phyloP scores from a whole-genome alignment of 2,888 invertebrate genomes.

The Campoletis raptor region DNA sequence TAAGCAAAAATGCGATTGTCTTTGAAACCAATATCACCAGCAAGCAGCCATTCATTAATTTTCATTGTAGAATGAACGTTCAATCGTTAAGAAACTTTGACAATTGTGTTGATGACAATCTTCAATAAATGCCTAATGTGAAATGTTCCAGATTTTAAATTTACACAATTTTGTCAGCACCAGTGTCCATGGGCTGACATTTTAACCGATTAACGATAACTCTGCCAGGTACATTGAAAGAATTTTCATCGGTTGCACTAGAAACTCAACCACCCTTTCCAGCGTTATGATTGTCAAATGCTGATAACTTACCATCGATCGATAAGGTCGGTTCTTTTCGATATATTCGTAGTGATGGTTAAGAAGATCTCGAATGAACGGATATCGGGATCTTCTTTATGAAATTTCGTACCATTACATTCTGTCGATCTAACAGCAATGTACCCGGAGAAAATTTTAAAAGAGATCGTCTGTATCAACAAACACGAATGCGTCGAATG shows the following conservation, averaged over 20 bases:
- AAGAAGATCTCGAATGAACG: neutral
- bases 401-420: neutral
- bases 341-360: neutral
- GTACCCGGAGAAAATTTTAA: neutral
- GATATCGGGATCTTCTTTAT: neutral
- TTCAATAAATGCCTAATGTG: neutral
- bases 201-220: conserved; percentile 2
- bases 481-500: neutral
- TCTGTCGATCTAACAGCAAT: neutral
- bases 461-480: neutral
- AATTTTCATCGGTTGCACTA: neutral
- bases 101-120: neutral
- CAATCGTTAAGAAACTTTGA: neutral
- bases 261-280: neutral
- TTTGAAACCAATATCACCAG: no score
- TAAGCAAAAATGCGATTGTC: no score
- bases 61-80: no score
- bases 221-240: neutral
- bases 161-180: neutral
- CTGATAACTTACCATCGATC: neutral
- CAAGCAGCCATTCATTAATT: no score
- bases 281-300: neutral
- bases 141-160: neutral
- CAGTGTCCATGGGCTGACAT: neutral
- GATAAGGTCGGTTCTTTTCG: neutral